Base-by-base conservation (phyloP, 2,113 vertebrate genomes). In the Damaliscus lunatus region DNA sequence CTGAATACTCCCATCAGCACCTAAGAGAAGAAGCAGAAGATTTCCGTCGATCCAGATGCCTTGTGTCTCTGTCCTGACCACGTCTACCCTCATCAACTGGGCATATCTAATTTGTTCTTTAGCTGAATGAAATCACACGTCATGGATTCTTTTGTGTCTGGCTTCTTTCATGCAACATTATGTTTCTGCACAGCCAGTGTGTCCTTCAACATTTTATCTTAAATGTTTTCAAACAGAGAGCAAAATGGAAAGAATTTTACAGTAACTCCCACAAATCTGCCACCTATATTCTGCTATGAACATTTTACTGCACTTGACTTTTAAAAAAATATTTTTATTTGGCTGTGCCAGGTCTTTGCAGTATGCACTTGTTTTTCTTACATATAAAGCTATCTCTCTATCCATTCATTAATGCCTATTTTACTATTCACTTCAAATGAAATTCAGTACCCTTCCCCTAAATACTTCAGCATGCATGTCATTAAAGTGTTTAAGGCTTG, bases 11-110 rank as follows among this genome's bases (percentile, higher is more conserved):
- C 14, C 31, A 40, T 77, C 9, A 4, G 50, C 62, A 36, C 31
- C 60, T 33, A 7, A 29, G 14, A 5, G 5, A 46, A 19, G 81
- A 64, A 36, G 33, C 71, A 78, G 36, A 52, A 25, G 27, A 50
- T 19, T 43, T 5, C 64, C 43, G 1, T 57, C 0, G 6, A 36
- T 4, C 8, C 29, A 43, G 7, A 36, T 27, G 8, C 17, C 50
- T 7, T 8, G 0, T 0, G 10, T 11, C 5, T 7, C 21, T 5
- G 6, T 67, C 77, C 40, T 33, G n/a, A 29, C 46, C 23, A 0
- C 2, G 2, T 50, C 46, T 6, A 4, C 11, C 23, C n/a, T 2
- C 62, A 11, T 48, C 60, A 2, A 1, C 7, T 7, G 48, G 9
- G 8, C 19, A 0, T 0, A 1, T 4, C 2, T 50, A 12, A 6